A percentile compares a stretch with the other conserved stretches of the same genome.
phyloP scores from a whole-genome alignment of 2,113 vertebrate genomes.

The Pleuronectes platessa region DNA sequence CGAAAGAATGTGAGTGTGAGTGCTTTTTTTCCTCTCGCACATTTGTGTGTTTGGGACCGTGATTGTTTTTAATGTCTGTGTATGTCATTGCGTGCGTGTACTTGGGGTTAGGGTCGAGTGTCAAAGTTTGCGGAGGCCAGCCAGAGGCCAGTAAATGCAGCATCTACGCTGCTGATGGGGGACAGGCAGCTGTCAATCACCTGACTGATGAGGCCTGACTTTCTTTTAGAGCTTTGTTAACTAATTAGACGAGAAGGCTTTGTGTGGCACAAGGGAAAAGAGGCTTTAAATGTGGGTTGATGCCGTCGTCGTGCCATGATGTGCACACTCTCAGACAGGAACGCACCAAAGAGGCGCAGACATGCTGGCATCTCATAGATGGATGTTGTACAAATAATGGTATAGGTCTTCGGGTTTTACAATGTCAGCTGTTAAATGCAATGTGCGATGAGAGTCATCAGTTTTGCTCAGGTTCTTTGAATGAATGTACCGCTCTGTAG shows the following conservation, averaged over 20 bases:
- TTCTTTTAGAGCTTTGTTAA: slow-evolving; percentile 68
- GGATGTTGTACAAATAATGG: background rate
- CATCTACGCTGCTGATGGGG: slow-evolving; percentile 87
- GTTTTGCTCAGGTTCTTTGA: background rate
- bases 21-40: slow-evolving; percentile 19
- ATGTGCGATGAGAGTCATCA: background rate
- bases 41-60: slow-evolving; percentile 28
- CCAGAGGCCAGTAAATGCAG: slow-evolving; percentile 93
- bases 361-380: background rate
- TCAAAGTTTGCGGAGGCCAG: slow-evolving; percentile 68
- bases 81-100: slow-evolving; percentile 7
- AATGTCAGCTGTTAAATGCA: background rate
- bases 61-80: slow-evolving; percentile 16
- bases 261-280: slow-evolving; percentile 42
- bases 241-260: slow-evolving; percentile 55
- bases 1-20: slow-evolving; percentile 33
- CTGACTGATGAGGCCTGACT: slow-evolving; percentile 82
- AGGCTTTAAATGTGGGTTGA: slow-evolving; percentile 58
- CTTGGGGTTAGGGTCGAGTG: slow-evolving; percentile 50
- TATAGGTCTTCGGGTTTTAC: background rate
- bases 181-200: slow-evolving; percentile 98
- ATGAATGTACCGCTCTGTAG: slow-evolving; percentile 32
- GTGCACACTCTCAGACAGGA: background rate
- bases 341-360: background rate
- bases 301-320: background rate